These are phyloP conservation scores for Micronycteris hirsuta DNA, from an alignment of 2,113 vertebrate genomes.

Conservation along the genomic window DNA sequence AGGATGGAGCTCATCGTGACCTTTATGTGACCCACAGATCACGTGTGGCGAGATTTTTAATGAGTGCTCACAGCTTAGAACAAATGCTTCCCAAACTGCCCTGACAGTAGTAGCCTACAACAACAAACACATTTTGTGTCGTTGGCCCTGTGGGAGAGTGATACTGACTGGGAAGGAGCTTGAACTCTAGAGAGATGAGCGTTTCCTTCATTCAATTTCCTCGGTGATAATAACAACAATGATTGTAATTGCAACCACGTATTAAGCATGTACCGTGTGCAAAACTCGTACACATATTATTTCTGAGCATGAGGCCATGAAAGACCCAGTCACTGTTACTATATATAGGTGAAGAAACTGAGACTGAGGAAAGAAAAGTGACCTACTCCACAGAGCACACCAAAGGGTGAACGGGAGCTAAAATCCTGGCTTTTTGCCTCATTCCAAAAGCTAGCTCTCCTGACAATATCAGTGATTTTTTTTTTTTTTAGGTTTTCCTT, in stretches of 20 bases:
- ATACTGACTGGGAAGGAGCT: not conserved
- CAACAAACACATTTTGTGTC: not conserved
- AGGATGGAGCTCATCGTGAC: not conserved
- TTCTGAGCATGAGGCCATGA: not conserved
- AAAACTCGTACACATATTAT: not conserved
- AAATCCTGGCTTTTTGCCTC: not conserved
- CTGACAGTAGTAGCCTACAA: not conserved
- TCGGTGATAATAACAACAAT: not conserved
- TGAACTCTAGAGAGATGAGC: not conserved
- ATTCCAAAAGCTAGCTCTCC: not conserved
- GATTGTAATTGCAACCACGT: not conserved
- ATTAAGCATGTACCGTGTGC: not conserved
- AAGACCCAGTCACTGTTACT: not conserved
- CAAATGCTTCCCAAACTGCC: not conserved
- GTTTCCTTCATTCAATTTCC: not conserved
- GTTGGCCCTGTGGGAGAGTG: not conserved
- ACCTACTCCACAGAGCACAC: not conserved
- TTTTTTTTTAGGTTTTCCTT: not conserved
- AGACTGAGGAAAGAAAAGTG: not conserved
- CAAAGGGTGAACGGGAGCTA: not conserved
- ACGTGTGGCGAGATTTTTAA: not conserved
- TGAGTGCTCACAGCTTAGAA: not conserved
- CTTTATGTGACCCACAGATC: not conserved
- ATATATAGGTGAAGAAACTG: not conserved
- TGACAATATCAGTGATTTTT: not conserved